These are phyloP conservation scores for Vanacampus margaritifer DNA, from an alignment of 2,113 vertebrate species.

Conservation along the genomic window DNA sequence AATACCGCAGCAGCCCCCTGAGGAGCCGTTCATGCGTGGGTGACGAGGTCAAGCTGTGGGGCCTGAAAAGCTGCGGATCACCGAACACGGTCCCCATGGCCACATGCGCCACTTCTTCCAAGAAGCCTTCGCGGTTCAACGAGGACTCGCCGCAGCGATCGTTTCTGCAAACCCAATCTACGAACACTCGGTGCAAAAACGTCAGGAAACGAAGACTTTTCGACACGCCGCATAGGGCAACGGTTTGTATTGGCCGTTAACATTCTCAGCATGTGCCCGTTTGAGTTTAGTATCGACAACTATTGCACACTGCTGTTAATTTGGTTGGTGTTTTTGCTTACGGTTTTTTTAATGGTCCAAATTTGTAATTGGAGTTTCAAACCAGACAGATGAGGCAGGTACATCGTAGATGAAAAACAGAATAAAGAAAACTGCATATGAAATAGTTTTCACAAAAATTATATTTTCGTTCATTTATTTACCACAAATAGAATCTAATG, in stretches of 20 bases:
- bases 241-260: slow-evolving; percentile 65
- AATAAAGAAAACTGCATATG: no score
- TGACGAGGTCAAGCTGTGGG: slow-evolving; percentile 85
- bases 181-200: slow-evolving; percentile 88
- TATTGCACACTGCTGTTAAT: no score
- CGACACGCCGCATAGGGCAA: slow-evolving; percentile 92
- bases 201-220: slow-evolving; percentile 90
- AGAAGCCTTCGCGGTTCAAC: slow-evolving; percentile 49
- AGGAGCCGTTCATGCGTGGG: slow-evolving; percentile 63
- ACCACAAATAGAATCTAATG: no score
- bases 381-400: no score
- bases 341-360: no score
- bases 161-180: slow-evolving; percentile 78
- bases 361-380: no score
- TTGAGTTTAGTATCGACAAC: no score
- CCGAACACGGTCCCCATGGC: slow-evolving; percentile 62
- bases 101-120: slow-evolving; percentile 68
- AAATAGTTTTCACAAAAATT: no score
- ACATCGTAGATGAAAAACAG: no score
- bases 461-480: no score
- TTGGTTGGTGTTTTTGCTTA: no score
- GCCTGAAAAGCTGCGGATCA: slow-evolving; percentile 77
- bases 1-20: slow-evolving; percentile 59
- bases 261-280: no score
- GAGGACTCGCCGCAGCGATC: slow-evolving; percentile 50